Conservation (phyloP, 2,888 invertebrate genomes). For the Ditula angustiorana region DNA sequence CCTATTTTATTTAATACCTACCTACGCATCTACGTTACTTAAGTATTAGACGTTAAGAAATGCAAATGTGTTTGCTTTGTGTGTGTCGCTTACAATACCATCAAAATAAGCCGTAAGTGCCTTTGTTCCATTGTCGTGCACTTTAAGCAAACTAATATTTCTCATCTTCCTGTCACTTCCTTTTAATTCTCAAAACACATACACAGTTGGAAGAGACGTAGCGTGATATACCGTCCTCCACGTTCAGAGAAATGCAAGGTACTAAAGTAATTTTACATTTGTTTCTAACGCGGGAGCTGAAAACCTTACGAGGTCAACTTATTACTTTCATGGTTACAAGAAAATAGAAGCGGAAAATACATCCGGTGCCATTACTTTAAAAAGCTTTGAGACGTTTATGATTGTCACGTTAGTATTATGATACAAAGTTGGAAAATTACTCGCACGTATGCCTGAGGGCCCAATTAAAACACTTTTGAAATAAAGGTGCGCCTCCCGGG, state of each 20-base stretch:
- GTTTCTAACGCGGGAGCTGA: conserved; percentile 36
- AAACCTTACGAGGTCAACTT: conserved; percentile 41
- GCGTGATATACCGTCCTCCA: conserved; percentile 12
- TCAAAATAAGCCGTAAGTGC: background rate
- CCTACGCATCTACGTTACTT: background rate
- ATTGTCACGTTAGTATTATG: background rate
- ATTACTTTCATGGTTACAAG: conserved; percentile 30
- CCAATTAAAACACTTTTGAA: conserved; percentile 15
- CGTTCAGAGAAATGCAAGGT: conserved; percentile 44
- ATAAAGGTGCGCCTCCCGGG: conserved; percentile 2
- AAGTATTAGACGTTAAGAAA: background rate
- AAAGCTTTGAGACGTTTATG: background rate
- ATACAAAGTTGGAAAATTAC: conserved; percentile 26
- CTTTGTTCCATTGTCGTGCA: conserved; percentile 8
- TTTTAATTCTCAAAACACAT: conserved; percentile 19
- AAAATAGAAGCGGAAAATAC: background rate
- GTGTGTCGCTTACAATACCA: background rate
- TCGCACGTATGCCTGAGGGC: conserved; percentile 5
- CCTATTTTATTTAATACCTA: background rate
- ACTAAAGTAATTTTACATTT: conserved; percentile 45
- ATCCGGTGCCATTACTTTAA: conserved; percentile 8
- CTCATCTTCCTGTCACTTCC: conserved; percentile 1
- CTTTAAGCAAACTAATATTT: conserved; percentile 23
- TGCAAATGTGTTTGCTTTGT: background rate
- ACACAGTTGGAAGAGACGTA: conserved; percentile 13